phyloP scores from a whole-genome alignment of 2,113 vertebrate species.

The Saguinus imperator region DNA sequence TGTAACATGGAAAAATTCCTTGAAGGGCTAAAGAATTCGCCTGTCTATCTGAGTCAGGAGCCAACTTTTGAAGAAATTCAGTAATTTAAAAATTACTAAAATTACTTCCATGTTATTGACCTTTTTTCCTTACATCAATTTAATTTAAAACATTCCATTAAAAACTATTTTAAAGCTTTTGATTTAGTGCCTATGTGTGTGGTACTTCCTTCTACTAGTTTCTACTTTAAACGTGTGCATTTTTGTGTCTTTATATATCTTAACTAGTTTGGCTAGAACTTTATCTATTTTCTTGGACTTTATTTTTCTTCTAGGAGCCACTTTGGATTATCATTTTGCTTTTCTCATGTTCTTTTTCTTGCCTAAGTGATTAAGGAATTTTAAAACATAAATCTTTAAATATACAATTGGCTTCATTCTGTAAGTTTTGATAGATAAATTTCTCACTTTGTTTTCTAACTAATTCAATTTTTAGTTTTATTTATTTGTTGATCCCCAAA shows the following conservation, averaged over 20 bases:
- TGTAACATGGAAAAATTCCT: background rate
- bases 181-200: background rate
- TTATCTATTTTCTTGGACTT: background rate
- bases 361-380: background rate
- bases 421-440: background rate
- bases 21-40: background rate
- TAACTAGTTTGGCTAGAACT: background rate
- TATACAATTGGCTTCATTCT: background rate
- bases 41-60: background rate
- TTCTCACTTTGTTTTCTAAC: slow-evolving; percentile 7
- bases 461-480: background rate
- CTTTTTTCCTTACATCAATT: background rate
- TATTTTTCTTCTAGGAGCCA: background rate
- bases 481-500: background rate
- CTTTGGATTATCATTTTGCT: background rate
- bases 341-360: background rate
- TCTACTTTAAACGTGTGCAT: background rate
- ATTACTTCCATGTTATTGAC: background rate
- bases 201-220: background rate
- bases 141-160: background rate
- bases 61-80: background rate
- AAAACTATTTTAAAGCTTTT: background rate
- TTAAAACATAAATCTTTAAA: background rate
- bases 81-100: background rate
- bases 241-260: background rate